Conservation (phyloP, 1,140 invertebrate genomes). For the Caenorhabditis latens region DNA sequence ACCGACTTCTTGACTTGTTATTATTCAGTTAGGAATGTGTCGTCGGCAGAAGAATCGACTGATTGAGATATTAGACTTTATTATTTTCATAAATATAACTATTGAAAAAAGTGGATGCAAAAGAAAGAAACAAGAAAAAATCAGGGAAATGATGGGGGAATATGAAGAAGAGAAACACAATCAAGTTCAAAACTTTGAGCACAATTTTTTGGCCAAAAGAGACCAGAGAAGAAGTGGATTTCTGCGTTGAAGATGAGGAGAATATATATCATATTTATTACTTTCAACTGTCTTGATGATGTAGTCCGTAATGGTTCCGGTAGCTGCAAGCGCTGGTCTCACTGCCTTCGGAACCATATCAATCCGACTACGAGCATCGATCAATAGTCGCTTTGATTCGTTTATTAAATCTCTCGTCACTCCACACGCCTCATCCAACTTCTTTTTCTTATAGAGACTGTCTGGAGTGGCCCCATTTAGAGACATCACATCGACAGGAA, state of each 20-base stretch:
- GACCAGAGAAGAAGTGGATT: constrained; percentile 54
- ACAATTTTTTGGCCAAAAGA: constrained; percentile 35
- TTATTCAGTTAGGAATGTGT: constrained; percentile 19
- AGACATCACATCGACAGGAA: constrained; percentile 62
- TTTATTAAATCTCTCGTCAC: constrained; percentile 28
- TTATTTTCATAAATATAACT: background rate
- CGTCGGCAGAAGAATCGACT: background rate
- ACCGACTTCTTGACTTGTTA: constrained; percentile 19
- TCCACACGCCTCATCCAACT: constrained; percentile 29
- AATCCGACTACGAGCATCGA: background rate
- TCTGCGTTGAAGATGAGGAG: constrained; percentile 56
- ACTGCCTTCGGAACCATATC: constrained; percentile 20
- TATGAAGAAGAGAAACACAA: background rate
- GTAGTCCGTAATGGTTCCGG: constrained; percentile 18
- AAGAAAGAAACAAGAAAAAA: background rate
- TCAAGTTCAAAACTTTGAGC: constrained; percentile 1
- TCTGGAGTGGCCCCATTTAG: constrained; percentile 62
- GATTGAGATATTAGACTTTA: background rate
- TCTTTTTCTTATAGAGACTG: constrained; percentile 60
- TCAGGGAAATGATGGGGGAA: background rate
- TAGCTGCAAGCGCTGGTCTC: constrained; percentile 28
- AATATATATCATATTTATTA: constrained; percentile 54
- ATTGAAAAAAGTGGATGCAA: background rate
- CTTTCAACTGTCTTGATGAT: constrained; percentile 52
- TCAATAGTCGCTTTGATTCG: constrained; percentile 14